phyloP scores from a whole-genome alignment of 2,888 invertebrate genomes.

The Neria commutata region DNA sequence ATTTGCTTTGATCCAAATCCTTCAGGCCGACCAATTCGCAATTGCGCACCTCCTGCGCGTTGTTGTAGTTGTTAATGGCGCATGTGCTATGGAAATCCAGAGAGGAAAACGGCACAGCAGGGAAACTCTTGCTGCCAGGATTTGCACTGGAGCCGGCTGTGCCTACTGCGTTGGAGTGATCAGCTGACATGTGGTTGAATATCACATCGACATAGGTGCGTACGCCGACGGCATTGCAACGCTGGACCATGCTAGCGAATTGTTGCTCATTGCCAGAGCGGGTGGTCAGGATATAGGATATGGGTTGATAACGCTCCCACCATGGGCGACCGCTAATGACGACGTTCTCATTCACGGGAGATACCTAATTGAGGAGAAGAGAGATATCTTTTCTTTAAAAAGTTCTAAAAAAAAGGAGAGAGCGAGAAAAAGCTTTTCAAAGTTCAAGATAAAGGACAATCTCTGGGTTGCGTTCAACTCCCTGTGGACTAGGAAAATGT shows the following conservation, averaged over 20 bases:
- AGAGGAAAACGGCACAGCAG: background rate
- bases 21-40: slow-evolving; percentile 72
- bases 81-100: background rate
- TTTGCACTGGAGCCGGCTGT: slow-evolving; percentile 70
- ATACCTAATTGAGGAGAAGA: slow-evolving; percentile 61
- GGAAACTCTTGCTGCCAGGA: slow-evolving; percentile 60
- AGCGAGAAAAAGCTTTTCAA: too few species aligned
- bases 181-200: slow-evolving; percentile 83
- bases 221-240: slow-evolving; percentile 82
- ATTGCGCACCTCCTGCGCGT: slow-evolving; percentile 68
- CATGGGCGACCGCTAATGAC: slow-evolving; percentile 71
- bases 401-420: too few species aligned
- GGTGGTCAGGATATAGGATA: slow-evolving; percentile 77
- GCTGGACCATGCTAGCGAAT: slow-evolving; percentile 75
- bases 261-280: slow-evolving; percentile 79
- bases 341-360: slow-evolving; percentile 77
- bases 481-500: too few species aligned
- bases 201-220: slow-evolving; percentile 84
- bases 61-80: background rate
- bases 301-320: slow-evolving; percentile 90
- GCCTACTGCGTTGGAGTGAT: slow-evolving; percentile 62
- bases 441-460: too few species aligned
- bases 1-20: slow-evolving; percentile 60
- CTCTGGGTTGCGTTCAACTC: background rate
- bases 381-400: background rate